Evolutionary conservation across 1,140 invertebrate species (phyloP), one percentile per base, ranked within the genome.

Genomic region (Caerostris darwini): DNA sequence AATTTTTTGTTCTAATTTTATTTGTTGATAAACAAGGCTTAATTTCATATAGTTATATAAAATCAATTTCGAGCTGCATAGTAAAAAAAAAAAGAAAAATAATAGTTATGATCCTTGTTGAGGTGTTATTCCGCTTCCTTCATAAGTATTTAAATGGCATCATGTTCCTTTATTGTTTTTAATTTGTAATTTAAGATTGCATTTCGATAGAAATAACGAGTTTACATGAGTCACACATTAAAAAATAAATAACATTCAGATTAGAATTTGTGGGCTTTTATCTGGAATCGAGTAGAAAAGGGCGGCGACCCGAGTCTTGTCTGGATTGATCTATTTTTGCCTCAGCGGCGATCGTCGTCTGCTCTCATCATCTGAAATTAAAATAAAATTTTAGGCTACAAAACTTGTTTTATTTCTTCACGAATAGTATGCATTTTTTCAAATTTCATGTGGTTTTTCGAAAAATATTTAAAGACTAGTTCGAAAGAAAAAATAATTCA

Each of bases 271-370:
- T 3, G 57, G 14, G 10, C 7, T 54, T 12, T 83, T 50, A 5
- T 92, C 19, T 54, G 54, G 53, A 81, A 7, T 69, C 54, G 34
- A 10, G 56, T 19, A 56, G 14, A 14, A 57, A 92, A 92, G 91
- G 91, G 91, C 91, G 91, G 91, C 91, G 82, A 92, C 91, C 91
- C 34, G 61, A 67, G 12, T 61, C 53, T 83, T 67, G 69, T 53
- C 59, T n/a, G 19, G 34, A 85, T 86, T 85, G 81, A 92, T 92
- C 91, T 92, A 92, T 92, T 92, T 92, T 92, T 92, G 90, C 59
- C 81, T 92, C 81, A 53, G 58, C 91, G 82, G 81, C 87, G 17
- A 53, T 86, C 58, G 19, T 82, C 83, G 50, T 92, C 58, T 86
- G 12, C 56, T 34, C 77, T 77, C 71, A 77, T 77, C 71, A 77